These are phyloP conservation scores for Uria lomvia DNA, from an alignment of 2,113 vertebrate species.

Conservation along the genomic window DNA sequence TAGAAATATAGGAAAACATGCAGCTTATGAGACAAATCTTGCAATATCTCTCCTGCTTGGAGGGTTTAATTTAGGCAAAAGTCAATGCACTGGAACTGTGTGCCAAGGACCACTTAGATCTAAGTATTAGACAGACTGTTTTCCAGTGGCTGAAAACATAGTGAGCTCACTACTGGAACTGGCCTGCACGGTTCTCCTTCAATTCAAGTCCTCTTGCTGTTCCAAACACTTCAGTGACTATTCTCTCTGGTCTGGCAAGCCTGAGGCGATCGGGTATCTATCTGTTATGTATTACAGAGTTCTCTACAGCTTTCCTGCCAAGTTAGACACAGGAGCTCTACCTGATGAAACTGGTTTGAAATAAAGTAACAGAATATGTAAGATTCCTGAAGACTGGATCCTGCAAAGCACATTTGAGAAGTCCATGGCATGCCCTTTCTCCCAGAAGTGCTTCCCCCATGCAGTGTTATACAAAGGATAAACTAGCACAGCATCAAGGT, in stretches of 20 bases:
- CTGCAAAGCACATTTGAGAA: neutral
- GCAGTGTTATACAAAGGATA: neutral
- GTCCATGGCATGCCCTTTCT: neutral
- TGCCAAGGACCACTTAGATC: neutral
- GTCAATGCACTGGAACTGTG: neutral
- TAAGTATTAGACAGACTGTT: neutral
- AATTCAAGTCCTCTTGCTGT: neutral
- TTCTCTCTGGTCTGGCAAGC: neutral
- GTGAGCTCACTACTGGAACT: neutral
- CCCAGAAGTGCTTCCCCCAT: neutral
- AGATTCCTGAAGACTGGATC: neutral
- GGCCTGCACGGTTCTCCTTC: neutral
- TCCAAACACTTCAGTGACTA: neutral
- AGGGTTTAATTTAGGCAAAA: neutral
- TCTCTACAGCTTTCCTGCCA: neutral
- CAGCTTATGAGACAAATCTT: neutral
- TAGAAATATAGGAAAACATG: neutral
- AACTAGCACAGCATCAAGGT: neutral
- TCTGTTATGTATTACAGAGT: neutral
- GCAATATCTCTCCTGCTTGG: neutral
- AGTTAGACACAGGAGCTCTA: neutral
- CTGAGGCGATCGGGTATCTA: neutral
- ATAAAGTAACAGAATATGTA: neutral
- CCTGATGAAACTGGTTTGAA: neutral
- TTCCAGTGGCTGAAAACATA: neutral